Evolutionary conservation across 2,888 invertebrate species (phyloP).

Genomic region (Dromius quadrimaculatus): DNA sequence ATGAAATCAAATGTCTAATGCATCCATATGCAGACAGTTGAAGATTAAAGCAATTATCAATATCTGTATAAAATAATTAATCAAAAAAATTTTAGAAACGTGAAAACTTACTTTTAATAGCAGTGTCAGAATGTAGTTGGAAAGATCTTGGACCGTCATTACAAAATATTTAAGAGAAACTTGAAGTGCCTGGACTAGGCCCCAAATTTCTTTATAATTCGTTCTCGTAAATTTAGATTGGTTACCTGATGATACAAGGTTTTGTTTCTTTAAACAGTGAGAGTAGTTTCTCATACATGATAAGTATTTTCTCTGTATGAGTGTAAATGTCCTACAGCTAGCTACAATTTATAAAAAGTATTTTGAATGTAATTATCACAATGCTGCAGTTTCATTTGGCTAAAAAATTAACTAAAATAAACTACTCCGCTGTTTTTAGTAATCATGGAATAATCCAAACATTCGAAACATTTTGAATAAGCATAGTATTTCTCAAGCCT

Average conservation of each 20-base stretch:
- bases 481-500: too few species aligned
- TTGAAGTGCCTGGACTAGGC: conserved; percentile 60
- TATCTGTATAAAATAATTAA: conserved; percentile 23
- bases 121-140: neutral
- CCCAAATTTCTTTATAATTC: conserved; percentile 66
- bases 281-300: conserved; percentile 15
- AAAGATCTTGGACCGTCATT: conserved; percentile 59
- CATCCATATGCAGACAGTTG: too few species aligned
- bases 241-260: conserved; percentile 46
- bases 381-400: too few species aligned
- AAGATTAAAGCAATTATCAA: conserved; percentile 23
- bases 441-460: too few species aligned
- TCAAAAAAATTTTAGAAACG: conserved; percentile 18
- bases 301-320: neutral
- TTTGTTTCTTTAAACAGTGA: conserved; percentile 30
- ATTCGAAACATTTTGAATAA: too few species aligned
- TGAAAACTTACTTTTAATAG: conserved; percentile 20
- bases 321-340: too few species aligned
- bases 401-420: too few species aligned
- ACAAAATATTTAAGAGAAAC: conserved; percentile 65
- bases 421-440: too few species aligned
- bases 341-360: too few species aligned
- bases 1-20: too few species aligned
- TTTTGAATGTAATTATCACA: too few species aligned
- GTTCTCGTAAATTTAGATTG: conserved; percentile 57